phyloP scores from a whole-genome alignment of 2,797 vertebrate species.

The Paramormyrops hopkinsi region DNA sequence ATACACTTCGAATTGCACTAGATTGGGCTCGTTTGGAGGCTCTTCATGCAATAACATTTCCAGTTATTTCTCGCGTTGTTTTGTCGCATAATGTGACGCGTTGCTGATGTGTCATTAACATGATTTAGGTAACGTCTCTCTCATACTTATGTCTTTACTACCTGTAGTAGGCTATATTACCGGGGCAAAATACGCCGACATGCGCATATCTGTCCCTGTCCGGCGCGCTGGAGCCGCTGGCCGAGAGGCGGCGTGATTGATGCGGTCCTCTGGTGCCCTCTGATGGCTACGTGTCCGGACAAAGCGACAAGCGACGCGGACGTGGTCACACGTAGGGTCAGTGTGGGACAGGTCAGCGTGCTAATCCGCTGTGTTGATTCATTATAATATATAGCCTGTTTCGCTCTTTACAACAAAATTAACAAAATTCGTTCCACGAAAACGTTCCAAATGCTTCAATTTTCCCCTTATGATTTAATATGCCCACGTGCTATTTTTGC shows the following conservation, averaged over 20 bases:
- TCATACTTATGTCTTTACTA: not conserved
- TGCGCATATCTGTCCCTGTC: too few relatives aligned
- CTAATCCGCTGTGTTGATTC: not conserved
- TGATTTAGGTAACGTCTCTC: not conserved
- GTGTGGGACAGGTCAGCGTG: not conserved
- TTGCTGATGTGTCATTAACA: not conserved
- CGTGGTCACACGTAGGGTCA: not conserved
- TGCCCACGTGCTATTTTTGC: not conserved
- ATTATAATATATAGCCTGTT: not conserved
- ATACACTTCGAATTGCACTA: not conserved
- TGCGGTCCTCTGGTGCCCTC: conserved; percentile 99
- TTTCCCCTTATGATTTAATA: not conserved
- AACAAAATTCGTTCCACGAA: not conserved
- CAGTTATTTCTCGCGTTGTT: not conserved
- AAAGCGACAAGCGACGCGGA: not conserved
- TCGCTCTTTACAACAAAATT: not conserved
- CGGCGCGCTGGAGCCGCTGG: not conserved
- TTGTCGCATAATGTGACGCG: not conserved
- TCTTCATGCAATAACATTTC: not conserved
- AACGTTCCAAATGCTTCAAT: not conserved
- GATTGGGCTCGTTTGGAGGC: not conserved
- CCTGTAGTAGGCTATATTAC: not conserved
- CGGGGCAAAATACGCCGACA: not conserved
- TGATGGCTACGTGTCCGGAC: conserved; percentile 67
- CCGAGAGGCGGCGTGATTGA: conserved; percentile 52